Base-by-base conservation (phyloP, 2,797 vertebrate species). In the Craterocephalus amniculus region DNA sequence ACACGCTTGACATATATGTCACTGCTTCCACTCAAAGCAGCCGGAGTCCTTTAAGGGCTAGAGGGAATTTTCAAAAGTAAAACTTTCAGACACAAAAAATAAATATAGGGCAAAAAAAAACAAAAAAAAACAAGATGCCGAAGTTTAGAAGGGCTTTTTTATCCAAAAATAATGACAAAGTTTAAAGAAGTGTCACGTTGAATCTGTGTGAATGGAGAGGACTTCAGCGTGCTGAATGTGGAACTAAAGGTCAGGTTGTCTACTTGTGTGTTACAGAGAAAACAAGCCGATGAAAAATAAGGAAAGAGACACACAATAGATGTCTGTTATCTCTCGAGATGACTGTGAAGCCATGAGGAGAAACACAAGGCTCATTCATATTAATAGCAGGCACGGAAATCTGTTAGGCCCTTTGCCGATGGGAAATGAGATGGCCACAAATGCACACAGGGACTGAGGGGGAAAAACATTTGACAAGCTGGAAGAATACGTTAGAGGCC, bases 311-410 rank as follows among this genome's bases (percentile, higher is more conserved):
- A 78, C 54, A 81, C 63, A 75, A 56, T 6, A 2, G 40, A 59
- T 48, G 48, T 59, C 49, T 48, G 66, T 73, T 83, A 65, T 84
- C 76, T 78, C 64, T 38, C 49, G 71, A 76, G 57, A 76, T 20
- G 3, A 35, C 54, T 63, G 58, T 54, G 34, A 56, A 63, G 57
- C 34, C 61, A 49, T 48, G 16, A 65, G 31, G 26, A 80, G 51
- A 54, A 78, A 80, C 72, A 76, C 7, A 4, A 64, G 60, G 22
- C 49, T 78, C 54, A 61, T 80, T 83, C 72, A 81, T 83, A 76
- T 84, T 69, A 67, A 82, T 71, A 74, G 26, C 20, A 72, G 70
- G 66, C 58, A 81, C 43, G 67, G 29, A 78, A 79, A 73, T 60
- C 22, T 57, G 65, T 67, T 26, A 56, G 60, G 7, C 20, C 59